These are phyloP conservation scores for Drosophila sulfurigaster DNA, from an alignment of 1,140 invertebrate genomes.

Conservation along the genomic window DNA sequence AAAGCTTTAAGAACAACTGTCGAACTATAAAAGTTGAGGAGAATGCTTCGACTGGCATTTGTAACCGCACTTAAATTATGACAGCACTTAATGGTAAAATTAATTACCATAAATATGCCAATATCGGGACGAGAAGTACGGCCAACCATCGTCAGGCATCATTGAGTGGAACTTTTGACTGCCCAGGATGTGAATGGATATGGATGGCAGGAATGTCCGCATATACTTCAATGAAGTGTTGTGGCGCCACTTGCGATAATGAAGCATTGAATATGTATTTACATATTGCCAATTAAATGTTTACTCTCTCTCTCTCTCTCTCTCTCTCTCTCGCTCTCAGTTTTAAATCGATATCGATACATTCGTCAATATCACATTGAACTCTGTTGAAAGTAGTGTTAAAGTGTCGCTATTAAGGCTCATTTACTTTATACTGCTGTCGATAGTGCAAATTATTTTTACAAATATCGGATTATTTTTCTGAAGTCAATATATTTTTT, in stretches of 20 bases:
- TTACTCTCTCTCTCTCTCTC: not conserved
- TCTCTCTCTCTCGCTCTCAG: not conserved
- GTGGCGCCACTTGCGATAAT: conserved; percentile 69
- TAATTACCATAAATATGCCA: conserved; percentile 74
- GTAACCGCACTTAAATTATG: conserved; percentile 57
- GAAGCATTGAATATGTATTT: conserved; percentile 50
- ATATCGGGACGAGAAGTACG: conserved; percentile 31
- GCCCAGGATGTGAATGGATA: conserved; percentile 42
- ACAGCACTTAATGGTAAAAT: conserved; percentile 72
- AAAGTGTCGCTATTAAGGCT: conserved; percentile 2
- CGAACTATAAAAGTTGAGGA: not conserved
- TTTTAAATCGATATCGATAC: conserved; percentile 42
- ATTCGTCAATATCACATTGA: not conserved
- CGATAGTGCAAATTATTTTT: no score
- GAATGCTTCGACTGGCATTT: not conserved
- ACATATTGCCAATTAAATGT: conserved; percentile 56
- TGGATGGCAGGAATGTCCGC: conserved; percentile 41
- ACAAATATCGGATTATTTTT: no score
- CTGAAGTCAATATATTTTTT: no score
- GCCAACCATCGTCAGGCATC: conserved; percentile 32
- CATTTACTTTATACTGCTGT: not conserved
- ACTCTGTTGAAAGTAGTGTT: not conserved
- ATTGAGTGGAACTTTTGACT: conserved; percentile 32
- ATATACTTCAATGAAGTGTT: conserved; percentile 68
- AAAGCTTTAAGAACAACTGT: conserved; percentile 23